These are phyloP conservation scores for Drosophila buzzatii DNA, from an alignment of 2,888 invertebrate genomes.

Conservation along the genomic window DNA sequence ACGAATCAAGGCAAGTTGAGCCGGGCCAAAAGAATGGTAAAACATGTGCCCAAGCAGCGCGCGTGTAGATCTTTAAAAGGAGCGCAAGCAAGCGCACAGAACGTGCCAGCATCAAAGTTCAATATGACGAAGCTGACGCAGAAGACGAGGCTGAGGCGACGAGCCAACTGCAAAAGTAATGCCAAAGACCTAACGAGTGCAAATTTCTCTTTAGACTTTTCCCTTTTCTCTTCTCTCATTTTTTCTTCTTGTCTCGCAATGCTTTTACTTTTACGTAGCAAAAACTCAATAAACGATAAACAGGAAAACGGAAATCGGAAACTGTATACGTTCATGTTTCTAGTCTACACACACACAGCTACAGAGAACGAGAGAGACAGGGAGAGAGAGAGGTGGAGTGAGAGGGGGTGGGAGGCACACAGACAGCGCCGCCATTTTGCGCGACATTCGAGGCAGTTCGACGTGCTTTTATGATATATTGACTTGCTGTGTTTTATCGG, in stretches of 20 bases:
- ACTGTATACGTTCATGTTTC: constrained; percentile 72
- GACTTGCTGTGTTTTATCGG: constrained; percentile 75
- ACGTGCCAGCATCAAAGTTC: constrained; percentile 80
- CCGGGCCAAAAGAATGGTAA: constrained; percentile 42
- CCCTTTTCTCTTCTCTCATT: constrained; percentile 11
- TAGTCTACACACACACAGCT: constrained; percentile 47
- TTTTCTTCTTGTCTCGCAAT: constrained; percentile 27
- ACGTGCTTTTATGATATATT: constrained; percentile 80
- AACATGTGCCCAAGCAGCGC: constrained; percentile 71
- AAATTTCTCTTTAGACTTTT: constrained; percentile 67
- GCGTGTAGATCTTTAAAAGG: constrained; percentile 73
- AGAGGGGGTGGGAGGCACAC: not conserved
- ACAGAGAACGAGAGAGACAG: constrained; percentile 14
- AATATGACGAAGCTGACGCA: constrained; percentile 59
- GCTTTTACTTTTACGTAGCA: constrained; percentile 74
- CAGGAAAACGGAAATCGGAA: constrained; percentile 83
- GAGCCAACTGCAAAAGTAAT: constrained; percentile 26
- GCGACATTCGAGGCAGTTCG: constrained; percentile 60
- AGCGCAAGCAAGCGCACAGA: constrained; percentile 53
- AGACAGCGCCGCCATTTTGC: constrained; percentile 56
- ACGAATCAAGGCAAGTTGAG: constrained; percentile 33
- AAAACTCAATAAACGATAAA: constrained; percentile 82
- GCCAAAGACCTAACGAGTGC: constrained; percentile 77
- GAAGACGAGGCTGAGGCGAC: constrained; percentile 2
- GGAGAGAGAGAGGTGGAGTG: not conserved